Percentiles rank a stretch among this genome's conserved stretches.
Conservation (phyloP, 1,140 invertebrate genomes). For the Ceratina australensis region DNA sequence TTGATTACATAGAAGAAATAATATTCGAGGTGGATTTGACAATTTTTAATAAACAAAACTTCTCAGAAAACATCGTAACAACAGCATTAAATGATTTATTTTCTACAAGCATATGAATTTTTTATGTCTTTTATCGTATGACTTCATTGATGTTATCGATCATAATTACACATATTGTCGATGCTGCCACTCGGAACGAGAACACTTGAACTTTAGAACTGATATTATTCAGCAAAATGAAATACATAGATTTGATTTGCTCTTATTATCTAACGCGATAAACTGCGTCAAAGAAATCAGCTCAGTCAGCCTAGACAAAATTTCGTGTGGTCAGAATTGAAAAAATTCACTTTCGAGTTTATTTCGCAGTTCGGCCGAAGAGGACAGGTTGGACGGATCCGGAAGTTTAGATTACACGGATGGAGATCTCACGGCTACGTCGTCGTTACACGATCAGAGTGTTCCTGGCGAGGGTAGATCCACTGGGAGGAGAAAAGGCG, state of each 20-base stretch:
- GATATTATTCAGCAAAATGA: background rate
- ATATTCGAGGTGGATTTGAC: too few species aligned
- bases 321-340: background rate
- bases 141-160: too few species aligned
- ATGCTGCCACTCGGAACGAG: background rate
- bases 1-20: background rate
- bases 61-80: too few species aligned
- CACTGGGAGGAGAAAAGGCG: conserved; percentile 78
- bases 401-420: conserved; percentile 72
- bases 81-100: too few species aligned
- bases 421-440: conserved; percentile 64
- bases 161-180: background rate
- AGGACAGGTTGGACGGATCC: conserved; percentile 72
- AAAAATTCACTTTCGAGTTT: background rate
- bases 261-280: background rate
- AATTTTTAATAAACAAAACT: too few species aligned
- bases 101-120: too few species aligned
- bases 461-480: conserved; percentile 74
- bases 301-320: too few species aligned
- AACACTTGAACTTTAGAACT: background rate
- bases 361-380: conserved; percentile 68
- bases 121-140: too few species aligned
- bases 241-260: background rate
- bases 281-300: background rate
- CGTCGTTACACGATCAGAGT: conserved; percentile 76